Base-by-base conservation (phyloP, 2,888 invertebrate species). In the Norana najaformis region DNA sequence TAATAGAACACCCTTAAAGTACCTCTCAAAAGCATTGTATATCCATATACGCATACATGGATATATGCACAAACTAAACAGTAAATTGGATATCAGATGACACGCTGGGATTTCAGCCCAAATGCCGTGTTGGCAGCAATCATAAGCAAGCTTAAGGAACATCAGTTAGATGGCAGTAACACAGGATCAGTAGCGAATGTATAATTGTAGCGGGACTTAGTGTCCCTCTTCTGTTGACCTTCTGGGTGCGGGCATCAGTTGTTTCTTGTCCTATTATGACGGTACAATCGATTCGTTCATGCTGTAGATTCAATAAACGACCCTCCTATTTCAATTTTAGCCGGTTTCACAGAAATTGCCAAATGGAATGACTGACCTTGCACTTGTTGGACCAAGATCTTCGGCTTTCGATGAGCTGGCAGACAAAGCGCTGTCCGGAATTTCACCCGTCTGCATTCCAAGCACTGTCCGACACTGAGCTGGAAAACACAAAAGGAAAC, bases 361-460 rank as follows among this genome's bases (percentile, higher is more conserved):
- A 37, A 36, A 36, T 35, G 37, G 36, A 35, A 23, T 36, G 16
- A 85, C 85, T 37, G 35, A 85, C 85, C 85, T 85, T 85, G 85
- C 85, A 36, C 85, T 35, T n/a, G 35, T 35, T 36, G 85, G 85
- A 36, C 85, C 85, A 35, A 85, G 36, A 37, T 85, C 85, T n/a
- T 36, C 85, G 20, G 35, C 36, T 85, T 37, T 85, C 37, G 85
- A 85, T 37, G 85, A 85, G 34, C 85, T 85, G 36, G 85, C 85
- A 18, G 85, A 85, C 37, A 85, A 37, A 35, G 85, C 85, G 34
- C 18, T 35, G 36, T 85, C 85, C 13, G 85, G 85, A 20, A 85
- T 85, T 36, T 35, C 85, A 35, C 85, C 85, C 1, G 35, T 85
- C 85, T 85, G 85, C 85, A 85, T 85, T 37, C 85, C 85, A 14